phyloP scores from a whole-genome alignment of 2,113 vertebrate genomes.

The Anas platyrhynchos region DNA sequence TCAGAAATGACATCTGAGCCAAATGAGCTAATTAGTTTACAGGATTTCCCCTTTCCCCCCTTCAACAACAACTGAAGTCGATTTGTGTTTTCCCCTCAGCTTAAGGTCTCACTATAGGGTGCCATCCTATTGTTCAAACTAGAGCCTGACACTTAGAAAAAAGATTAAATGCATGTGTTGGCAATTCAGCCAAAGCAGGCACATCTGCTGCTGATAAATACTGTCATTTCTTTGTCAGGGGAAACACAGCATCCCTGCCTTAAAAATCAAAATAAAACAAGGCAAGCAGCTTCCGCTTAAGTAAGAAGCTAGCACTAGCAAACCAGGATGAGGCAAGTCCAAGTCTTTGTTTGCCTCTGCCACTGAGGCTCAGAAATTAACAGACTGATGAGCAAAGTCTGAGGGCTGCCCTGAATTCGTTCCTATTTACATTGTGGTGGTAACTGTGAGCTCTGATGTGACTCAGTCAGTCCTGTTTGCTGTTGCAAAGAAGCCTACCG shows the following conservation, averaged over 20 bases:
- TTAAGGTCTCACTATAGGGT: background rate
- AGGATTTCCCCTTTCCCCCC: background rate
- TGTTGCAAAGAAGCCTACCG: rapidly evolving
- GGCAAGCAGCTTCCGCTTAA: background rate
- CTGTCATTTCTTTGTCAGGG: background rate
- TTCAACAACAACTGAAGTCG: background rate
- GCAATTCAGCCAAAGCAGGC: background rate
- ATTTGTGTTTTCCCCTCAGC: background rate
- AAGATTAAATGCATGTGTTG: background rate
- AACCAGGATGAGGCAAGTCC: background rate
- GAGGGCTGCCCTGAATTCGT: background rate
- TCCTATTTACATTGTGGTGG: rapidly evolving
- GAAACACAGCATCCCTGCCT: background rate
- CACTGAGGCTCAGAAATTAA: background rate
- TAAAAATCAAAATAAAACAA: background rate
- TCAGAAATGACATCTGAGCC: constrained; percentile 44
- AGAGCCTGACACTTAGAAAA: background rate
- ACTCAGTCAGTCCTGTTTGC: rapidly evolving
- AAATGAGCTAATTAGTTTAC: constrained; percentile 47
- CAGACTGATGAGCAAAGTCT: rapidly evolving
- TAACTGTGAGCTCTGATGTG: background rate
- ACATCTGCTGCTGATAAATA: background rate
- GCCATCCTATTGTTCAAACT: background rate
- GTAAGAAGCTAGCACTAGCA: background rate
- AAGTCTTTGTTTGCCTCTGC: background rate